Evolutionary conservation across 2,888 invertebrate genomes (phyloP).

Genomic region (Meiosimyza platycephala): DNA sequence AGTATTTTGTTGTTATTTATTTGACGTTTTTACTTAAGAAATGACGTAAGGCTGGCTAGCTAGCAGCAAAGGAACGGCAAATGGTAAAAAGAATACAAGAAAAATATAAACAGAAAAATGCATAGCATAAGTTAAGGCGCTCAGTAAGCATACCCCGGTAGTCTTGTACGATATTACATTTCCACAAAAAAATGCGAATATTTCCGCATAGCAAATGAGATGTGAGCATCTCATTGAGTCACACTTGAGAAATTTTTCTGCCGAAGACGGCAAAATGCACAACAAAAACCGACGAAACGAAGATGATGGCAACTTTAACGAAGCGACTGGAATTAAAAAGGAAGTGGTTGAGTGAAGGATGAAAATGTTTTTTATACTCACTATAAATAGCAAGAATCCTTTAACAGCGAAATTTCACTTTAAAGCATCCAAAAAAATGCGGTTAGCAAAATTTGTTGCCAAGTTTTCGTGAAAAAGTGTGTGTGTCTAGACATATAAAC

Average conservation of each 20-base stretch:
- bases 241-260: constrained; percentile 18
- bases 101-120: background rate
- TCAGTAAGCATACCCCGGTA: background rate
- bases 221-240: constrained; percentile 1
- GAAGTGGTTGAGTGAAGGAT: background rate
- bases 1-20: constrained; percentile 21
- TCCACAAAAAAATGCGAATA: constrained; percentile 2
- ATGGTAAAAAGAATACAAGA: background rate
- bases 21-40: constrained; percentile 24
- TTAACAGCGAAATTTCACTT: too few relatives aligned
- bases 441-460: background rate
- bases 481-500: constrained; percentile 18
- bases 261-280: background rate
- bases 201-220: constrained; percentile 22
- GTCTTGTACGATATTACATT: background rate
- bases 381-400: background rate
- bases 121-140: constrained; percentile 20
- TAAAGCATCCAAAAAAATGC: too few relatives aligned
- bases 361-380: background rate
- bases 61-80: background rate
- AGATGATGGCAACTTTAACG: background rate
- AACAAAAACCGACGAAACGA: background rate
- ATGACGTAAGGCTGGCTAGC: background rate
- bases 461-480: background rate
- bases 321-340: background rate